Percentiles rank a stretch among this genome's conserved stretches.
Conservation (phyloP, 37 sponge, comb jelly and placozoan species). For the Spongilla lacustris region DNA sequence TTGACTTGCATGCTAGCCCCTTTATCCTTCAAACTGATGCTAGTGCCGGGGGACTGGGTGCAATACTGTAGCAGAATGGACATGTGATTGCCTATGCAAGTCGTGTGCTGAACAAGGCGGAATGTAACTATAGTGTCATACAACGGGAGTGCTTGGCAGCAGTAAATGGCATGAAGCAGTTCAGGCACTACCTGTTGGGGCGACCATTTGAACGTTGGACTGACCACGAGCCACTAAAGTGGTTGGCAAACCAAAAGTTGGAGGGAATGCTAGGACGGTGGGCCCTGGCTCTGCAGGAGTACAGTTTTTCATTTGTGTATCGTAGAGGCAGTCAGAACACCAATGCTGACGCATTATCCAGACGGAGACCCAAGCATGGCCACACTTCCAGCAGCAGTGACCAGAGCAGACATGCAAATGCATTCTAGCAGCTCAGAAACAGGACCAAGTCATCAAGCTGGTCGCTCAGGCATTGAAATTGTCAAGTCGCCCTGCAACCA, state of each 20-base stretch:
- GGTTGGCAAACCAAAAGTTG: constrained; percentile 65
- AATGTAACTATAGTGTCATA: constrained; percentile 50
- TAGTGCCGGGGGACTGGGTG: constrained; percentile 23
- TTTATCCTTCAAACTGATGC: constrained; percentile 50
- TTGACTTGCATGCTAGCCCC: constrained; percentile 20
- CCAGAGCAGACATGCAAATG: neutral
- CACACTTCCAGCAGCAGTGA: neutral
- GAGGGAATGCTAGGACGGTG: constrained; percentile 58
- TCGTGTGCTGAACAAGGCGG: constrained; percentile 32
- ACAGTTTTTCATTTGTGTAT: constrained; percentile 40
- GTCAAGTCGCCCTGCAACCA: neutral
- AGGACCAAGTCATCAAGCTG: neutral
- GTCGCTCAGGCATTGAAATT: neutral
- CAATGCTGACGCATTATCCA: constrained; percentile 71
- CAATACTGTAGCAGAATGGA: constrained; percentile 53
- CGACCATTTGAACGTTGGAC: constrained; percentile 34
- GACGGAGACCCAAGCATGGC: neutral
- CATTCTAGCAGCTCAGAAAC: neutral
- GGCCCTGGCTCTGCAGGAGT: constrained; percentile 56
- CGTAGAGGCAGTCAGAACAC: constrained; percentile 44
- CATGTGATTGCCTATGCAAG: constrained; percentile 55
- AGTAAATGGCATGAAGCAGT: constrained; percentile 38
- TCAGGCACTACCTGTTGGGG: constrained; percentile 63
- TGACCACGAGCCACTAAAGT: constrained; percentile 62
- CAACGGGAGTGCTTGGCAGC: constrained; percentile 41